phyloP scores from a whole-genome alignment of 2,888 invertebrate genomes.

The Nematopogon swammerdamellus region DNA sequence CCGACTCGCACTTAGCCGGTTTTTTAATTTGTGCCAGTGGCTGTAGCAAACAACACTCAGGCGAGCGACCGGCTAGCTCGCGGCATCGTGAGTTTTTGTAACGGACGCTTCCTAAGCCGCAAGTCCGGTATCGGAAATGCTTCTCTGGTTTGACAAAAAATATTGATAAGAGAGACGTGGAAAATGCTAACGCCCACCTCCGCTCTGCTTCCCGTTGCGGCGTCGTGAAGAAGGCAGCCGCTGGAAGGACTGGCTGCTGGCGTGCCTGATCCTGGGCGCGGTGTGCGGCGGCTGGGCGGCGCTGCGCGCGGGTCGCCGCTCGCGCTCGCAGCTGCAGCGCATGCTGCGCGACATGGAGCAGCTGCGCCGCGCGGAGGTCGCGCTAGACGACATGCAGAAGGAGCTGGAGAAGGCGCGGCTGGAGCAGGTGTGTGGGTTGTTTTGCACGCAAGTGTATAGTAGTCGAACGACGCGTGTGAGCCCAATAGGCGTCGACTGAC shows the following conservation, averaged over 20 bases:
- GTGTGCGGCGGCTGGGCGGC: constrained; percentile 90
- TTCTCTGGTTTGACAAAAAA: no score
- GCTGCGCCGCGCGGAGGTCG: constrained; percentile 84
- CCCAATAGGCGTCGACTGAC: no score
- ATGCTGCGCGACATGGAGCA: constrained; percentile 96
- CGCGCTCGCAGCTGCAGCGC: constrained; percentile 78
- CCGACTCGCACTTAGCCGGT: no score
- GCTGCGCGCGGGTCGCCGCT: constrained; percentile 84
- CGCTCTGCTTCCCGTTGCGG: neutral
- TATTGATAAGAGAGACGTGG: no score
- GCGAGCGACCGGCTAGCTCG: no score
- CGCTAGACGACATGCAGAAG: constrained; percentile 80
- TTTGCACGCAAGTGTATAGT: no score
- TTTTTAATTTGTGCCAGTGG: no score
- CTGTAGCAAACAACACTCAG: no score
- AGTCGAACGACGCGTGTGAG: no score
- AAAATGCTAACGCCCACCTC: neutral
- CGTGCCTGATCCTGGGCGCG: constrained; percentile 78
- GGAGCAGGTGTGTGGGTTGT: constrained; percentile 61
- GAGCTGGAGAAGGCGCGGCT: constrained; percentile 80
- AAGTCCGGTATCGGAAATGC: no score
- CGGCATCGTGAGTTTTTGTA: no score
- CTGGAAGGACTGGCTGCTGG: constrained; percentile 88
- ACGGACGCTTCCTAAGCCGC: no score
- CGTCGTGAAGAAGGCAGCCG: constrained; percentile 64